Conservation (phyloP, 35 echinoderm and acorn worm genomes). For the Diadema setosum region DNA sequence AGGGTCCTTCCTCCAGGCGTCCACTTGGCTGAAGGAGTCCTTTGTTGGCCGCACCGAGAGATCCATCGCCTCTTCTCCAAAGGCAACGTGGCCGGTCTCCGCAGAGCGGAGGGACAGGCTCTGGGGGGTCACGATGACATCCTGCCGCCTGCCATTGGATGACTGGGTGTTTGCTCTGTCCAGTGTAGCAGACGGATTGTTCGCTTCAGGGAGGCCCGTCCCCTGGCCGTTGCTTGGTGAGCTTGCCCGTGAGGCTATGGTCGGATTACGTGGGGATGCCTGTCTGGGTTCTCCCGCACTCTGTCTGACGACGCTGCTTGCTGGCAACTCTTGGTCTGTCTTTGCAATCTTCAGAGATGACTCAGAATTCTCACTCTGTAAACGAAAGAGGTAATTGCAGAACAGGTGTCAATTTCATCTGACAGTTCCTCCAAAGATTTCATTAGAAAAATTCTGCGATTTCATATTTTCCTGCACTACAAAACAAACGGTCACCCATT, state of each 20-base stretch:
- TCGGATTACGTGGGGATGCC: not conserved
- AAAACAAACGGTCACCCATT: too few relatives aligned
- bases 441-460: too few relatives aligned
- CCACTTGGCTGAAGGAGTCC: not conserved
- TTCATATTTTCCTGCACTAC: too few relatives aligned
- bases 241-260: too few relatives aligned
- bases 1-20: not conserved
- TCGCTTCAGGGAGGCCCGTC: too few relatives aligned
- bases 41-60: slow-evolving; percentile 2
- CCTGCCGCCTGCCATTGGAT: not conserved
- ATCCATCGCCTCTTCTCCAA: not conserved
- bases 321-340: too few relatives aligned
- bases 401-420: too few relatives aligned
- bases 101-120: not conserved
- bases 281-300: not conserved
- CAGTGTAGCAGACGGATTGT: not conserved
- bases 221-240: too few relatives aligned
- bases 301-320: not conserved
- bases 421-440: too few relatives aligned
- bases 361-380: not conserved
- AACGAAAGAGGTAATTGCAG: too few relatives aligned
- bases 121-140: slow-evolving; percentile 4
- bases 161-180: not conserved
- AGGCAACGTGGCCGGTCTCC: not conserved
- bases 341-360: not conserved